A percentile compares a stretch with the other conserved stretches of the same genome.
Conservation (phyloP, 2,113 vertebrate genomes). For the Lanius collurio region DNA sequence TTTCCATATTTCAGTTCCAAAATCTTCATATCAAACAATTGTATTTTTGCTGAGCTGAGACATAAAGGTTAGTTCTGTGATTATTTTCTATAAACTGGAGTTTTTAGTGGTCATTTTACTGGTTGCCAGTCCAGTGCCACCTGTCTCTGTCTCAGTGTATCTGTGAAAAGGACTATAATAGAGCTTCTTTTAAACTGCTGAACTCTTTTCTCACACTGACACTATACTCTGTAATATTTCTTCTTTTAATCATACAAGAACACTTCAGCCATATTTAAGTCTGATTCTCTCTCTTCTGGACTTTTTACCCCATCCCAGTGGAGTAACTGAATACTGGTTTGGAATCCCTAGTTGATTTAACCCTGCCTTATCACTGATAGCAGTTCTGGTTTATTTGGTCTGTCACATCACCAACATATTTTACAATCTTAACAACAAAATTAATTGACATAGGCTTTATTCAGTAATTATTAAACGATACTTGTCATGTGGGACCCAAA, state of each 20-base stretch:
- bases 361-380: neutral
- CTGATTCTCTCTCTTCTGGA: neutral
- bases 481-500: neutral
- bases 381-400: neutral
- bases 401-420: neutral
- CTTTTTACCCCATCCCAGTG: neutral
- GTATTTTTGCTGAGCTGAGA: neutral
- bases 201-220: neutral
- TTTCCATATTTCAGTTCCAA: neutral
- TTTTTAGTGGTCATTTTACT: neutral
- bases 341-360: neutral
- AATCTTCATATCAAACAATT: neutral
- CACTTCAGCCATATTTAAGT: neutral
- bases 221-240: neutral
- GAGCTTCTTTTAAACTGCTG: neutral
- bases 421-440: neutral
- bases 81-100: neutral
- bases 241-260: neutral
- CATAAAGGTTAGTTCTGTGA: neutral
- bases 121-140: neutral
- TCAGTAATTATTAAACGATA: neutral
- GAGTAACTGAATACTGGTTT: neutral
- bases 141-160: neutral
- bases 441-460: neutral
- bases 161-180: neutral